Evolutionary conservation across 2,888 invertebrate species (phyloP).

Genomic region (Philopedon plagiatum): DNA sequence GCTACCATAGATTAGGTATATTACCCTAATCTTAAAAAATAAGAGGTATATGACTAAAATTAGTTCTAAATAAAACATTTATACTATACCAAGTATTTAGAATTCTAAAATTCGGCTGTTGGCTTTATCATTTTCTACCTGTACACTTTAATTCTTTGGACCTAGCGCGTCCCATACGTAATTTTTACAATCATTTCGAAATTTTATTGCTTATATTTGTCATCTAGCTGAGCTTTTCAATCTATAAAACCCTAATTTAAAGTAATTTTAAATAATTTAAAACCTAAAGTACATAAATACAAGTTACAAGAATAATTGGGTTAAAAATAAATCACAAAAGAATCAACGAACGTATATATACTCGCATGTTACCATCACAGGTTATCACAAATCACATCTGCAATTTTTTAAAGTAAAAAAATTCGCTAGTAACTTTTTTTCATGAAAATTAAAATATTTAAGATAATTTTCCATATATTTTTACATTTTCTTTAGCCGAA

Average conservation of each 20-base stretch:
- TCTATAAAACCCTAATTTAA: background rate
- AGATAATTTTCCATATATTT: no score
- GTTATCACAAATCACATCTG: slow-evolving; percentile 69
- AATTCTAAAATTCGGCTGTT: slow-evolving; percentile 16
- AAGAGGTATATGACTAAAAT: background rate
- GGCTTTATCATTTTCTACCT: background rate
- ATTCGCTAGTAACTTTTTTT: slow-evolving; percentile 23
- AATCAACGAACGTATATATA: slow-evolving; percentile 27
- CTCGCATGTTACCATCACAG: slow-evolving; percentile 49
- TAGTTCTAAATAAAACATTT: background rate
- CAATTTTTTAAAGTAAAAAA: slow-evolving; percentile 60
- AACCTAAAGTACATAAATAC: slow-evolving; percentile 2
- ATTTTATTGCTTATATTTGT: slow-evolving; percentile 23
- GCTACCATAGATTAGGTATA: slow-evolving; percentile 63
- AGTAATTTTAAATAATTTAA: slow-evolving; percentile 4
- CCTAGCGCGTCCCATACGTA: background rate
- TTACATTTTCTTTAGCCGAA: no score
- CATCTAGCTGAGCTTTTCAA: slow-evolving; percentile 32
- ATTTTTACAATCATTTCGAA: background rate
- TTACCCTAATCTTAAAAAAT: slow-evolving; percentile 7
- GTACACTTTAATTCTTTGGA: background rate
- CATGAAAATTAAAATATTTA: slow-evolving; percentile 14
- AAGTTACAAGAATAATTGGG: slow-evolving; percentile 5
- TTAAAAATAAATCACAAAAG: slow-evolving; percentile 29
- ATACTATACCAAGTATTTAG: background rate